Conservation (phyloP, 2,113 vertebrate species). For the Alces alces region DNA sequence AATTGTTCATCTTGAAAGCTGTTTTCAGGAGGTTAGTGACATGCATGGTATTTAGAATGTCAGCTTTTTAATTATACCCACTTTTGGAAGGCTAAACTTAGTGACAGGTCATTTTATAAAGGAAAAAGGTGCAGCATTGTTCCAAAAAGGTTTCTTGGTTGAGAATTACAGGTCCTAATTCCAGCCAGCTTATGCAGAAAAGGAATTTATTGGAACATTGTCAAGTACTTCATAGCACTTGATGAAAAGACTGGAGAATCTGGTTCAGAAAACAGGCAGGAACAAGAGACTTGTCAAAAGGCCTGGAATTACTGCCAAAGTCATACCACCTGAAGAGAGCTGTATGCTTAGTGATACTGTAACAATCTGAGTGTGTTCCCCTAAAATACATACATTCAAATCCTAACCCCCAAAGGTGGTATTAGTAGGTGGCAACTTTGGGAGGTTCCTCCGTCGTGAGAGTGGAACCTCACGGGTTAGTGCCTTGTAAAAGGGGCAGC, state of each 20-base stretch:
- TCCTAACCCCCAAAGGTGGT: background rate
- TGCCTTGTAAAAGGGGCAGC: background rate
- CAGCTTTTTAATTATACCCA: constrained; percentile 1
- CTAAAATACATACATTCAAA: background rate
- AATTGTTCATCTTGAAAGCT: background rate
- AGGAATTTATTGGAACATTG: constrained; percentile 24
- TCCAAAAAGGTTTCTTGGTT: background rate
- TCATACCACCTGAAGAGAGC: background rate
- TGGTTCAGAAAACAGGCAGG: constrained; percentile 2
- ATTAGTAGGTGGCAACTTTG: background rate
- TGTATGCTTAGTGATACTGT: background rate
- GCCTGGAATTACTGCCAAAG: background rate
- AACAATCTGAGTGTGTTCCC: background rate
- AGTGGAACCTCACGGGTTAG: background rate
- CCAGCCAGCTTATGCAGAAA: constrained; percentile 26
- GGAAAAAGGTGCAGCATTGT: background rate
- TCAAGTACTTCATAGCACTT: background rate
- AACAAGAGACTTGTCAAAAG: background rate
- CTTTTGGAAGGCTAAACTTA: constrained; percentile 2
- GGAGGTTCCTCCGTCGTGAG: background rate
- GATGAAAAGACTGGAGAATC: constrained; percentile 21
- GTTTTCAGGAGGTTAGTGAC: background rate
- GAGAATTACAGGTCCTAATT: constrained; percentile 25
- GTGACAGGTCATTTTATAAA: background rate
- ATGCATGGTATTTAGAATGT: constrained; percentile 27